Percentiles rank a stretch among this genome's conserved stretches.
phyloP scores from a whole-genome alignment of 2,797 vertebrate species.

The Emys orbicularis region DNA sequence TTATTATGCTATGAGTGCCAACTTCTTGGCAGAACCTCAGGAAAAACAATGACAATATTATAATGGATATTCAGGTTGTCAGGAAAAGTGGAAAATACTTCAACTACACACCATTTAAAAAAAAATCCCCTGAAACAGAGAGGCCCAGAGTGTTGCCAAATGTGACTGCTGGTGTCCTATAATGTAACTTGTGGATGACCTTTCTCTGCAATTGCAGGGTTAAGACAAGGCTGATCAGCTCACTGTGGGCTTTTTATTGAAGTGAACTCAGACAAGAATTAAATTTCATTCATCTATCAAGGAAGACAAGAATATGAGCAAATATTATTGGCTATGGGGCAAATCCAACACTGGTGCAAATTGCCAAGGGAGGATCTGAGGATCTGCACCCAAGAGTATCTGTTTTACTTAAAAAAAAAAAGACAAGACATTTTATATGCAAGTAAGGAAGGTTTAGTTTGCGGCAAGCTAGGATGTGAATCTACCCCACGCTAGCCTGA shows the following conservation, averaged over 20 bases:
- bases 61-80: conserved; percentile 56
- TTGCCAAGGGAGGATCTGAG: not conserved
- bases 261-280: conserved; percentile 42
- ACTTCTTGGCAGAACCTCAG: conserved; percentile 56
- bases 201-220: not conserved
- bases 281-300: conserved; percentile 45
- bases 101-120: conserved; percentile 10
- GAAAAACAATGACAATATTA: conserved; percentile 43
- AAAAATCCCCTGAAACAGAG: not conserved
- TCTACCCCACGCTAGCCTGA: not conserved
- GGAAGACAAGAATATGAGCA: not conserved
- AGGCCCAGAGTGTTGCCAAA: not conserved
- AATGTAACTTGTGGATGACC: not conserved
- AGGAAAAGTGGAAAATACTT: conserved; percentile 26
- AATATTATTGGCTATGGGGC: conserved; percentile 6
- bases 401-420: conserved; percentile 48
- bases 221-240: conserved; percentile 17
- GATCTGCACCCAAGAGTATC: conserved; percentile 29
- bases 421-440: conserved; percentile 53
- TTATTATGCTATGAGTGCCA: conserved; percentile 59
- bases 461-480: not conserved
- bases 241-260: not conserved
- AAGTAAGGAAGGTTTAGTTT: not conserved
- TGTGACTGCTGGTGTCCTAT: conserved; percentile 2
- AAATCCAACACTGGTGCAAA: conserved; percentile 25